A percentile compares a stretch with the other conserved stretches of the same genome.
Conservation (phyloP, 2,113 vertebrate genomes). For the Bubalus kerabau region DNA sequence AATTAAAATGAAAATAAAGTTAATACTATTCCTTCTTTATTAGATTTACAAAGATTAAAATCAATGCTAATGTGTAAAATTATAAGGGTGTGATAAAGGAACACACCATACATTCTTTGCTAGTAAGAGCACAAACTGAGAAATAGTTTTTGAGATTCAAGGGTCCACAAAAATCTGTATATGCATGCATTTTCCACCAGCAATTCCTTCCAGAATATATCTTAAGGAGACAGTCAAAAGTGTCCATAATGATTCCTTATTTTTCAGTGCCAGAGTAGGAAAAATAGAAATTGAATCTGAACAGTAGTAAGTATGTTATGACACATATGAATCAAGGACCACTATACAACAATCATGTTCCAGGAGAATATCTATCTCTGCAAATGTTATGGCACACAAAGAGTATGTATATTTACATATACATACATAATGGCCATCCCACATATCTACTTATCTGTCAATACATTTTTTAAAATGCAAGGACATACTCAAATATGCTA, state of each 20-base stretch:
- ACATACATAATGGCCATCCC: neutral
- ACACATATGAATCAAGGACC: neutral
- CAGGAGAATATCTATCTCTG: neutral
- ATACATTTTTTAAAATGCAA: neutral
- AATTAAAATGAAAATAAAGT: conserved; percentile 9
- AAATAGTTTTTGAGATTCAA: neutral
- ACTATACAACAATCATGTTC: neutral
- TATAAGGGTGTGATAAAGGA: neutral
- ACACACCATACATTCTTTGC: neutral
- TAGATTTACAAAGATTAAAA: neutral
- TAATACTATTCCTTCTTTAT: neutral
- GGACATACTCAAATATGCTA: neutral
- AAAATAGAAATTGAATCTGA: neutral
- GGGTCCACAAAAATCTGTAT: neutral
- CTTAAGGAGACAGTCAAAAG: neutral
- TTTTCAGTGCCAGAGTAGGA: neutral
- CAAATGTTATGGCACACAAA: neutral
- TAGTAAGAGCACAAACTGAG: neutral
- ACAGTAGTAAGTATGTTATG: neutral
- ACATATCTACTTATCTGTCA: neutral
- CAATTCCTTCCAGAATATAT: neutral
- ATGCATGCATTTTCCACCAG: neutral
- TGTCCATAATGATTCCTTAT: neutral
- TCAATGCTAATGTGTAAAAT: neutral
- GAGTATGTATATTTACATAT: neutral